Evolutionary conservation across 2,888 invertebrate species (phyloP), one percentile per base, ranked within the genome.

Genomic region (Vanessa cardui): DNA sequence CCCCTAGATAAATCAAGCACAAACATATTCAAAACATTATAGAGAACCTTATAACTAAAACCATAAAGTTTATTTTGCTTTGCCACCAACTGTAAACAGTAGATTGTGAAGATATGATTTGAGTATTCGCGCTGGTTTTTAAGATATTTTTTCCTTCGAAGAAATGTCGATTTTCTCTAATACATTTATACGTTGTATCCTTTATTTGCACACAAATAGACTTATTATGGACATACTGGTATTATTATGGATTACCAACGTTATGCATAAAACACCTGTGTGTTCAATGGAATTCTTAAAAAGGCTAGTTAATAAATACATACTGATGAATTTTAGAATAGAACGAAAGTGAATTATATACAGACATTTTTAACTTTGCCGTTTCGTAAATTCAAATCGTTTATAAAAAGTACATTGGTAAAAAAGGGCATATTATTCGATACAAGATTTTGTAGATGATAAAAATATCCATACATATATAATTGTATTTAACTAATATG

Each of bases 51-150:
- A 49, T 49, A 2, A 18, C 20, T n/a, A n/a, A n/a, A 16, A 0
- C 1, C 2, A 16, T 31, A 54, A 31, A n/a, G 52, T n/a, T 31
- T 6, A 54, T 31, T 54, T 54, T 31, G 1, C 26, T n/a, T 54
- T 31, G 26, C 16, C 16, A 20, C 49, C 5, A 26, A 54, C 31
- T n/a, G 12, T 16, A 54, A 26, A 31, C 26, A n/a, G 4, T 6
- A 54, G 16, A 26, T 31, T n/a, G 52, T 8, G 2, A n/a, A 49
- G 49, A 73, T 72, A 59, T 73, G 68, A 73, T 78, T 79, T 80
- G 77, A 77, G 77, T 73, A 81, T 81, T 80, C 81, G 80, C 72
- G 63, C 72, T 45, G 73, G 72, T 39, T 68, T 76, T 72, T 71
- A 73, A 71, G 74, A 77, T 76, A 74, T 72, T 75, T 78, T 79